A percentile compares a stretch with the other conserved stretches of the same genome.
Evolutionary conservation across 2,888 invertebrate species (phyloP).

Genomic region (Creontiades dilutus): DNA sequence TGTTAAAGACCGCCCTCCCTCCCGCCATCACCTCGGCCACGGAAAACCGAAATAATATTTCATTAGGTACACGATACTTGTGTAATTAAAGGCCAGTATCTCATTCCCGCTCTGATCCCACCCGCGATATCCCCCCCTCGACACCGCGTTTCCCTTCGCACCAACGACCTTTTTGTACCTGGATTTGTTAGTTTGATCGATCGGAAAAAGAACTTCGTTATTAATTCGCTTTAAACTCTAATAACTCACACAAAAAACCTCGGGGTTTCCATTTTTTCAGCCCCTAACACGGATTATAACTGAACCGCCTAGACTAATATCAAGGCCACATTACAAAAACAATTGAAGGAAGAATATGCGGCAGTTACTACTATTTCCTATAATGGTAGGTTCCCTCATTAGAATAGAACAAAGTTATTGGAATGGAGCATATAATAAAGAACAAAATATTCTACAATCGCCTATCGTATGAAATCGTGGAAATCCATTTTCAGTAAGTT

Average conservation of each 20-base stretch:
- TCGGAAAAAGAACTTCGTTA: conserved; percentile 53
- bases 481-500: too few species aligned
- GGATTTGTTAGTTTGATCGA: conserved; percentile 61
- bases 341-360: too few species aligned
- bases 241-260: conserved; percentile 48
- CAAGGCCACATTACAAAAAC: not conserved
- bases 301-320: not conserved
- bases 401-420: too few species aligned
- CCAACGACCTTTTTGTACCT: not conserved
- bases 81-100: conserved; percentile 70
- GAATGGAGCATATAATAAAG: too few species aligned
- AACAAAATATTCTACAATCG: too few species aligned
- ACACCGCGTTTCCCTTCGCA: not conserved
- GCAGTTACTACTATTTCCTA: too few species aligned
- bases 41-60: conserved; percentile 70
- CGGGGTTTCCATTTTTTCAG: not conserved
- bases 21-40: conserved; percentile 33
- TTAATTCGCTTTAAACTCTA: conserved; percentile 57
- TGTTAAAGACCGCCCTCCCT: not conserved
- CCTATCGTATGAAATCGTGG: too few species aligned
- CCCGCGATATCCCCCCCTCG: conserved; percentile 35
- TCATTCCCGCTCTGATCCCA: conserved; percentile 57
- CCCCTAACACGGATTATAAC: not conserved
- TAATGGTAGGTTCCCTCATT: too few species aligned
- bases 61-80: conserved; percentile 71